Percentiles rank a stretch among this genome's conserved stretches.
Evolutionary conservation across 2,113 vertebrate species (phyloP).

Genomic region (Struthidea cinerea): DNA sequence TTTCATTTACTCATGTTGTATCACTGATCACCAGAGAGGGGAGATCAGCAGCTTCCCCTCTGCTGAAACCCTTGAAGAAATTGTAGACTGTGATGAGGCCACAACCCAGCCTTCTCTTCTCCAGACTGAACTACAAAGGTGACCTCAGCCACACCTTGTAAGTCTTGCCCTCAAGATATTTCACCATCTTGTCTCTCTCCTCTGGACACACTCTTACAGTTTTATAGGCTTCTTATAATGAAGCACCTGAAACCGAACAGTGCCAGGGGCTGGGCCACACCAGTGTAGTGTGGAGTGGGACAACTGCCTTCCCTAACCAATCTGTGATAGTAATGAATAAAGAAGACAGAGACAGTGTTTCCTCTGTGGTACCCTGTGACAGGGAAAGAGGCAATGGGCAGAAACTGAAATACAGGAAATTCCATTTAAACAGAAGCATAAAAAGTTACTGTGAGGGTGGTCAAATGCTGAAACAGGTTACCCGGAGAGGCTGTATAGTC

Average conservation of each 20-base stretch:
- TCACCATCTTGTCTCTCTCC: not conserved
- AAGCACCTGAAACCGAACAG: not conserved
- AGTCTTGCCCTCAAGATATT: not conserved
- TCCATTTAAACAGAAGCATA: not conserved
- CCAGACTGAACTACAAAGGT: not conserved
- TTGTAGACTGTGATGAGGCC: not conserved
- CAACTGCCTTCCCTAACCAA: not conserved
- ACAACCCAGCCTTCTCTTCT: not conserved
- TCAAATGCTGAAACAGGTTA: not conserved
- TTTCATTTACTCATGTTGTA: not conserved
- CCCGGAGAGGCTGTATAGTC: not conserved
- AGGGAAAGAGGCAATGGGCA: not conserved
- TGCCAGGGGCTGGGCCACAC: accelerated
- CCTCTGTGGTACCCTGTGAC: not conserved
- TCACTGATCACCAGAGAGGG: not conserved
- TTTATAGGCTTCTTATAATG: not conserved
- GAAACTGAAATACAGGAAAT: not conserved
- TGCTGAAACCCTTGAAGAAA: not conserved
- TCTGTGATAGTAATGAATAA: not conserved
- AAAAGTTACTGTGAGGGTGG: not conserved
- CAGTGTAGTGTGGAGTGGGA: not conserved
- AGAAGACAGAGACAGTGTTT: not conserved
- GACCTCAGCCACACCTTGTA: not conserved
- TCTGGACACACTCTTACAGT: not conserved
- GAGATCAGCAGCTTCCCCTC: not conserved